Percentiles rank a stretch among this genome's conserved stretches.
Evolutionary conservation across 1,140 invertebrate genomes (phyloP).

Genomic region (Cecropterus lyciades): DNA sequence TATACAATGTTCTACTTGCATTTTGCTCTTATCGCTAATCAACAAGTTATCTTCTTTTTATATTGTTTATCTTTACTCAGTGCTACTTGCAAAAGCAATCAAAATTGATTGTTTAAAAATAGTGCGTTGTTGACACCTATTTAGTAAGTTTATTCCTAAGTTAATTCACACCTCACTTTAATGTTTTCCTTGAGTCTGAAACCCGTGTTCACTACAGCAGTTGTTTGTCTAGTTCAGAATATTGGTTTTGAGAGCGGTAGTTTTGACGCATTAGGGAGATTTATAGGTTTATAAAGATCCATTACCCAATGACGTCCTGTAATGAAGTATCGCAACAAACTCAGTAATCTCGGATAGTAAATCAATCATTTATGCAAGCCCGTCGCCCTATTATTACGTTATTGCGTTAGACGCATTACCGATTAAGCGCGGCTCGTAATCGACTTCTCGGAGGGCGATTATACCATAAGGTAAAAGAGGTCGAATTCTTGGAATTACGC

Average conservation of each 20-base stretch:
- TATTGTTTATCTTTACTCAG: too few species aligned
- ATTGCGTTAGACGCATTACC: slow-evolving; percentile 42
- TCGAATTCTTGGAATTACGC: slow-evolving; percentile 27
- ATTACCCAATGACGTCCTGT: slow-evolving; percentile 31
- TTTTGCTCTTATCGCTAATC: too few species aligned
- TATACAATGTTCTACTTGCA: too few species aligned
- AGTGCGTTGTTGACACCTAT: too few species aligned
- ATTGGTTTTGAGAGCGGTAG: not conserved
- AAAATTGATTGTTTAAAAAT: too few species aligned
- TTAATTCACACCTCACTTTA: too few species aligned
- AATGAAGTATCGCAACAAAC: slow-evolving; percentile 36
- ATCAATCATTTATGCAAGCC: slow-evolving; percentile 48
- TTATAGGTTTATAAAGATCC: slow-evolving; percentile 37
- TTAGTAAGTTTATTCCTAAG: too few species aligned
- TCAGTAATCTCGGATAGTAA: slow-evolving; percentile 36
- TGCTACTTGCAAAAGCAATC: too few species aligned
- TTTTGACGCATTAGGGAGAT: slow-evolving; percentile 19
- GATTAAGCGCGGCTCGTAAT: slow-evolving; percentile 43
- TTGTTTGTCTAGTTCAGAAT: not conserved
- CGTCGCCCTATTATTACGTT: slow-evolving; percentile 40
- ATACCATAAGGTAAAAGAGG: slow-evolving; percentile 34
- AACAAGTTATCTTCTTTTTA: too few species aligned
- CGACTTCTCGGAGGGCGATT: slow-evolving; percentile 32
- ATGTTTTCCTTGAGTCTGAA: too few species aligned
- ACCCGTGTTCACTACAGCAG: too few species aligned